Conservation (phyloP, 2,888 invertebrate species). For the Mongoloraphidia duomilia region DNA sequence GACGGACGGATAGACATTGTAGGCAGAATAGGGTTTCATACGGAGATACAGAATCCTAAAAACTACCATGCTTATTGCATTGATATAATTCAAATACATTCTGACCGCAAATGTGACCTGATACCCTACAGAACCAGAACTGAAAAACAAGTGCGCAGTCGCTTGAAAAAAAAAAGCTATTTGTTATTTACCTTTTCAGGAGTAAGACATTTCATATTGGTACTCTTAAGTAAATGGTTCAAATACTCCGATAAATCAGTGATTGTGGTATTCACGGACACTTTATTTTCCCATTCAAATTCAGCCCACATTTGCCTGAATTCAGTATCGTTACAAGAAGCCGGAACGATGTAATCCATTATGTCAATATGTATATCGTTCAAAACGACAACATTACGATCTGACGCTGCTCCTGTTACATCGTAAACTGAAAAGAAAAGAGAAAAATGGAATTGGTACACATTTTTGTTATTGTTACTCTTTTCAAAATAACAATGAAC, state of each 20-base stretch:
- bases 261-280: slow-evolving; percentile 85
- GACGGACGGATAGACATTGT: too few relatives aligned
- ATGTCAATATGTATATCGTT: slow-evolving; percentile 99
- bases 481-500: neutral
- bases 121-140: neutral
- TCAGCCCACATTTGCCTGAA: slow-evolving; percentile 99
- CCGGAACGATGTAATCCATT: slow-evolving; percentile 98
- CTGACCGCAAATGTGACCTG: too few relatives aligned
- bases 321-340: slow-evolving; percentile 84
- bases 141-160: neutral
- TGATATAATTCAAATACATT: too few relatives aligned
- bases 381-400: slow-evolving; percentile 92
- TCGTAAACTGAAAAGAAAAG: slow-evolving; percentile 67
- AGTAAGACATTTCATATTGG: slow-evolving; percentile 98
- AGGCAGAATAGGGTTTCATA: too few relatives aligned
- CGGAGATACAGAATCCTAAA: too few relatives aligned
- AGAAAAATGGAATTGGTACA: neutral
- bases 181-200: slow-evolving; percentile 63
- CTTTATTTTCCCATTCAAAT: slow-evolving; percentile 99
- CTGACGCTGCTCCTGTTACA: slow-evolving; percentile 80
- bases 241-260: slow-evolving; percentile 88
- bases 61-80: too few relatives aligned
- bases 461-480: slow-evolving; percentile 2
- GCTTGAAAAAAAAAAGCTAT: neutral
- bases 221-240: slow-evolving; percentile 79